Evolutionary conservation across 2,888 invertebrate genomes (phyloP).

Genomic region (Idaea straminata): DNA sequence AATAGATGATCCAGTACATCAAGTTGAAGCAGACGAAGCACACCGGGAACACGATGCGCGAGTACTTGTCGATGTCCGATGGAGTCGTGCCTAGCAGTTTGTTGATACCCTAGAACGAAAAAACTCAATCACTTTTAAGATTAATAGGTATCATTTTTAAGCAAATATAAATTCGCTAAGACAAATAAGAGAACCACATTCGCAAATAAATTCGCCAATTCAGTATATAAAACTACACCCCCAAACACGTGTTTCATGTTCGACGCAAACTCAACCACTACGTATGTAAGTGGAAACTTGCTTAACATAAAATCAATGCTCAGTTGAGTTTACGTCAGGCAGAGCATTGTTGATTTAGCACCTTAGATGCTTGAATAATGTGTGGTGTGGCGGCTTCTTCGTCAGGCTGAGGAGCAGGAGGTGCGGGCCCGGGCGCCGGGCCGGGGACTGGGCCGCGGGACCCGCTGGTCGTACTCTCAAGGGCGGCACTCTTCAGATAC

Average conservation of each 20-base stretch:
- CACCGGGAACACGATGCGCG: constrained; percentile 98
- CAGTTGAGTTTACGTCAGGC: not conserved
- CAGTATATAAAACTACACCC: not conserved
- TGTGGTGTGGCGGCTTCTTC: constrained; percentile 83
- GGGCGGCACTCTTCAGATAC: constrained; percentile 93
- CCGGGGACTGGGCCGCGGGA: constrained; percentile 75
- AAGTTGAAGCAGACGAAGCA: constrained; percentile 99
- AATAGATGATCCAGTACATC: constrained; percentile 98
- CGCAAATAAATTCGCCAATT: not conserved
- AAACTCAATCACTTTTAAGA: constrained; percentile 37
- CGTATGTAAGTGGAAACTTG: not conserved
- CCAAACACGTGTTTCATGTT: not conserved
- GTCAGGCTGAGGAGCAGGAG: constrained; percentile 54
- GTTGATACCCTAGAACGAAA: constrained; percentile 86
- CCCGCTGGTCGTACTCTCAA: constrained; percentile 94
- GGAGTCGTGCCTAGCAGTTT: constrained; percentile 95
- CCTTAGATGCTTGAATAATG: constrained; percentile 70
- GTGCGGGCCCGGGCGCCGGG: constrained; percentile 25
- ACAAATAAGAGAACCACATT: not conserved
- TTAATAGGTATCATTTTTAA: constrained; percentile 15
- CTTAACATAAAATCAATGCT: not conserved
- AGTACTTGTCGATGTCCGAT: constrained; percentile 99
- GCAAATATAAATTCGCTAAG: not conserved
- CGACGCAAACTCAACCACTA: constrained; percentile 1
- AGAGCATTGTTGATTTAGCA: constrained; percentile 19